phyloP scores from a whole-genome alignment of 2,888 invertebrate genomes.

The Labia minor region DNA sequence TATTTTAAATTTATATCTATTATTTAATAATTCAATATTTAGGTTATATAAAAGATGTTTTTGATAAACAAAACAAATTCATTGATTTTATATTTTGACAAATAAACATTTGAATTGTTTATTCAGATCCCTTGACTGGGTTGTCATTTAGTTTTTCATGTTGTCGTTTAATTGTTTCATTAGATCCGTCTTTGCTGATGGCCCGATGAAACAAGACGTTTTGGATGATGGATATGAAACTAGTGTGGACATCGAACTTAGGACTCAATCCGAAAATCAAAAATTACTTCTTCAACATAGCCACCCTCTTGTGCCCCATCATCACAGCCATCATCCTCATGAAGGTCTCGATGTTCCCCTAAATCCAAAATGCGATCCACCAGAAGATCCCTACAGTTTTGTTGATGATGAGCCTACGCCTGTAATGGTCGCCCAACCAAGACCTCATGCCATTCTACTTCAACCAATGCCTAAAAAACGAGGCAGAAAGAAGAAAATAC shows the following conservation, averaged over 20 bases:
- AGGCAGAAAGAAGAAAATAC: conserved; percentile 71
- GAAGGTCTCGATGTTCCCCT: conserved; percentile 14
- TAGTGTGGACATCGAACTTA: conserved; percentile 40
- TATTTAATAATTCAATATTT: not conserved
- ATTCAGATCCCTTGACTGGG: too few species aligned
- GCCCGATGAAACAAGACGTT: conserved; percentile 51
- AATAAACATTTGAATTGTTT: too few species aligned
- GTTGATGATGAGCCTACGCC: conserved; percentile 57
- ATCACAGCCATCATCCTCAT: conserved; percentile 15
- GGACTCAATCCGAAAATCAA: conserved; percentile 28
- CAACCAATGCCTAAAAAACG: conserved; percentile 59
- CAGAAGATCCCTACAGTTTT: conserved; percentile 73
- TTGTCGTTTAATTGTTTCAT: not conserved
- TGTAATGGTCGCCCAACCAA: conserved; percentile 28
- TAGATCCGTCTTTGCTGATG: conserved; percentile 27
- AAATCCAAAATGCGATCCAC: conserved; percentile 47
- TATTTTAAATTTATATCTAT: not conserved
- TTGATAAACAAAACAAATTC: too few species aligned
- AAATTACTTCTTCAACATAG: conserved; percentile 25
- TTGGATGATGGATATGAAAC: conserved; percentile 87
- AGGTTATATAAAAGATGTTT: not conserved
- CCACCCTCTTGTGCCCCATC: conserved; percentile 22
- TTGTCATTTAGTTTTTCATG: too few species aligned
- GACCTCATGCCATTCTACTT: conserved; percentile 37
- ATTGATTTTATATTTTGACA: too few species aligned